Conservation (phyloP, 2,797 vertebrate genomes). For the Cichlasoma orientale region DNA sequence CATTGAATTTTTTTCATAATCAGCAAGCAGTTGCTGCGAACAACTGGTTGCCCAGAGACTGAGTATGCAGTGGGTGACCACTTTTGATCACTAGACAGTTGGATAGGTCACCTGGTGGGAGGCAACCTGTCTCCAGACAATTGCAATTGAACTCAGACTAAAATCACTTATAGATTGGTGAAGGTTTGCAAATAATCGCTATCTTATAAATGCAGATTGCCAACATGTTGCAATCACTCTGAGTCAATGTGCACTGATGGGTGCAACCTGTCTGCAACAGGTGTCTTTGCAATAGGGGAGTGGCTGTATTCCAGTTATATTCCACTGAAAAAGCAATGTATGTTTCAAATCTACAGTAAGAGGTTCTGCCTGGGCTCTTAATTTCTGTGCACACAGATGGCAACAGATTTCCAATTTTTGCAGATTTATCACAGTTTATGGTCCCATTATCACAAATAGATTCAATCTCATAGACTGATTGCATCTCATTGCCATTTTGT, state of each 20-base stretch:
- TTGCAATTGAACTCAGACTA: background rate
- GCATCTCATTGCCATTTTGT: background rate
- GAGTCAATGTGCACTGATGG: background rate
- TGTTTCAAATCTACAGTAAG: background rate
- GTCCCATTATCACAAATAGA: background rate
- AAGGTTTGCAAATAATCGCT: background rate
- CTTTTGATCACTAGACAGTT: no score
- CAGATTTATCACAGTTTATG: background rate
- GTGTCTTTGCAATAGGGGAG: background rate
- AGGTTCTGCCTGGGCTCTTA: background rate
- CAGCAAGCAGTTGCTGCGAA: no score
- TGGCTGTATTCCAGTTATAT: background rate
- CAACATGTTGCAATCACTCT: background rate
- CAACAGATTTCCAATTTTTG: background rate
- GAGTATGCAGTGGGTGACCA: no score
- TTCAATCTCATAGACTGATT: background rate
- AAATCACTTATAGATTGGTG: background rate
- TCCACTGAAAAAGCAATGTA: background rate
- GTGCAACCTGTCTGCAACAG: background rate
- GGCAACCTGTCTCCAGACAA: no score
- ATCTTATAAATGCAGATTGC: no score
- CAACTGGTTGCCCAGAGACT: no score
- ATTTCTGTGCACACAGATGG: no score
- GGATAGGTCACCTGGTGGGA: no score
- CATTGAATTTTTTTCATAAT: no score